These are phyloP conservation scores for Smithornis capensis DNA, from an alignment of 2,113 vertebrate species.

Conservation along the genomic window DNA sequence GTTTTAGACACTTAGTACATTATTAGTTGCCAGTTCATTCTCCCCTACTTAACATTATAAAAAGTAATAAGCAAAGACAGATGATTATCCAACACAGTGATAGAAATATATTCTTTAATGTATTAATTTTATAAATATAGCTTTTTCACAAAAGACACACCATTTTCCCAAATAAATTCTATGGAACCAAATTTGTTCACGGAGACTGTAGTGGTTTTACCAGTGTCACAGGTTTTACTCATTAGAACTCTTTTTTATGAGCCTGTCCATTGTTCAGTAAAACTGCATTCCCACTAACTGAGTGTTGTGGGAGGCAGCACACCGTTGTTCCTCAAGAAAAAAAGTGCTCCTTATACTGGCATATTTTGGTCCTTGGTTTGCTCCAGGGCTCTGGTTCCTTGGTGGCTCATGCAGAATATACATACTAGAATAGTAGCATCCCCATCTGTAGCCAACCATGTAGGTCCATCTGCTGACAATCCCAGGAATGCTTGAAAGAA, in stretches of 20 bases:
- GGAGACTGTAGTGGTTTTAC: neutral
- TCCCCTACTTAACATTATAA: neutral
- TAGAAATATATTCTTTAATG: neutral
- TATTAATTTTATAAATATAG: neutral
- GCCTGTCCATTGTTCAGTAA: neutral
- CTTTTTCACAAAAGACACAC: neutral
- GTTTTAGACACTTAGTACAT: neutral
- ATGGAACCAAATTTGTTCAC: neutral
- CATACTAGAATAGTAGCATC: neutral
- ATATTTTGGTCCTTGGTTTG: neutral
- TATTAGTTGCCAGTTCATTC: neutral
- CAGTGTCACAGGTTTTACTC: neutral
- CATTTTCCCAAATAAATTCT: neutral
- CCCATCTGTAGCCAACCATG: rapidly evolving
- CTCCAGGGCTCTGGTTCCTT: neutral
- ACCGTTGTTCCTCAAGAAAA: neutral
- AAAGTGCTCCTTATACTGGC: neutral
- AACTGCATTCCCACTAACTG: neutral
- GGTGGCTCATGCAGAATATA: neutral
- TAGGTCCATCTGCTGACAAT: neutral
- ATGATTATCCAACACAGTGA: neutral
- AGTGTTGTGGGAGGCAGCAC: neutral
- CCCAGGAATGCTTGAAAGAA: neutral
- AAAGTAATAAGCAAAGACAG: neutral
- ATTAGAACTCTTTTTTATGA: neutral